Evolutionary conservation across 1,140 invertebrate species (phyloP), one percentile per base, ranked within the genome.

Genomic region (Lanistes nyassanus): DNA sequence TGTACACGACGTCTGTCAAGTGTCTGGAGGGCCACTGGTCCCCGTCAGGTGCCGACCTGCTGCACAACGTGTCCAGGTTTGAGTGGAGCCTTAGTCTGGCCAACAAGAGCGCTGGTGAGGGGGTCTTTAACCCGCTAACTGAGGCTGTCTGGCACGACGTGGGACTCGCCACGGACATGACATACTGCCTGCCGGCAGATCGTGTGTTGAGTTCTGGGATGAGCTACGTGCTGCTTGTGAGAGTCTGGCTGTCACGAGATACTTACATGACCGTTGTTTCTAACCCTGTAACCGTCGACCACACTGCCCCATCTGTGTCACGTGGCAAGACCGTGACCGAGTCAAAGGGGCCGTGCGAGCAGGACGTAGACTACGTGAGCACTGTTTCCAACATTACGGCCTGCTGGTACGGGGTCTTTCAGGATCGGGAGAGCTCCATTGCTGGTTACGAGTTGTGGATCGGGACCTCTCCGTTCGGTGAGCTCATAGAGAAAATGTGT

Each of bases 381-480:
- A 67, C 64, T 23, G 34, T n/a, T 0, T 56, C 37, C 7, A n/a
- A 53, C 19, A 36, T 84, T 26, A 68, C 56, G 2, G 68, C 76
- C 16, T 82, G 81, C 65, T 84, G 82, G 82, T 26, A 56, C 6
- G 73, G 68, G 16, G 80, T 84, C 11, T 84, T 84, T 62, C 55
- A 29, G 23, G 82, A 84, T 31, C n/a, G 39, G 26, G 75, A 81
- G 71, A 81, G 76, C 74, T 53, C 62, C 16, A 77, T 84, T 3
- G 37, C 19, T 7, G 39, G 31, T 16, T 81, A 76, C 60, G 31
- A 42, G 39, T 67, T 84, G 0, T 75, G 66, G 36, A 42, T 80
- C 21, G 82, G 82, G 34, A 78, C 77, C 0, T 71, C 70, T 26
- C 82, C 79, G 4, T 56, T 69, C 31, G 75, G 81, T 81, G 36